Percentiles rank a stretch among this genome's conserved stretches.
phyloP scores from a whole-genome alignment of 2,797 vertebrate species.

The Trachurus trachurus region DNA sequence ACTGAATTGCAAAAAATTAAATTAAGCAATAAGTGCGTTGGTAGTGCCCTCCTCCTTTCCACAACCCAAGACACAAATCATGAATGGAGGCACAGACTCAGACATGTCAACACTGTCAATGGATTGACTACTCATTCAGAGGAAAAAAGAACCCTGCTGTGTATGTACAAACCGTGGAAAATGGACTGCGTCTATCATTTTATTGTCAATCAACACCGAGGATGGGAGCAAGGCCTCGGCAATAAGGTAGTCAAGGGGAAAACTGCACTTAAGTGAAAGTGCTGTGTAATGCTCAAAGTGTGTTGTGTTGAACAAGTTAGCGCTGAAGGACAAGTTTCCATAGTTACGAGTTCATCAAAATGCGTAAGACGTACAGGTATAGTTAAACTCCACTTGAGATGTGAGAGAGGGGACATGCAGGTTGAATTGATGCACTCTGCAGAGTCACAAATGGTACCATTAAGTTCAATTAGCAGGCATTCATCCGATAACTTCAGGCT shows the following conservation, averaged over 20 bases:
- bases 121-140: conserved; percentile 60
- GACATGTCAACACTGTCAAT: conserved; percentile 55
- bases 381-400: conserved; percentile 51
- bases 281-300: conserved; percentile 58
- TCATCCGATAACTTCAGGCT: conserved; percentile 42
- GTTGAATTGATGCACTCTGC: conserved; percentile 65
- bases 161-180: conserved; percentile 27
- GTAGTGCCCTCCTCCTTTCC: conserved; percentile 34
- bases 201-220: conserved; percentile 54
- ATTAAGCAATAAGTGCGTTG: conserved; percentile 45
- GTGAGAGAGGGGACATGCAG: conserved; percentile 39
- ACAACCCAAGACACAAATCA: conserved; percentile 46
- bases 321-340: conserved; percentile 65
- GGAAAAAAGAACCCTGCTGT: neutral
- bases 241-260: conserved; percentile 43
- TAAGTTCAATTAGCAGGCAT: conserved; percentile 67
- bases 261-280: conserved; percentile 72
- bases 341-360: conserved; percentile 73
- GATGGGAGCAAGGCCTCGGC: conserved; percentile 43
- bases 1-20: conserved; percentile 44
- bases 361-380: conserved; percentile 52
- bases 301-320: conserved; percentile 63
- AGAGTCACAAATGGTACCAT: conserved; percentile 62
- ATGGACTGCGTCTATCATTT: conserved; percentile 55
- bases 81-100: conserved; percentile 62